phyloP scores from a whole-genome alignment of 2,888 invertebrate species.

The Tuberolachnus salignus region DNA sequence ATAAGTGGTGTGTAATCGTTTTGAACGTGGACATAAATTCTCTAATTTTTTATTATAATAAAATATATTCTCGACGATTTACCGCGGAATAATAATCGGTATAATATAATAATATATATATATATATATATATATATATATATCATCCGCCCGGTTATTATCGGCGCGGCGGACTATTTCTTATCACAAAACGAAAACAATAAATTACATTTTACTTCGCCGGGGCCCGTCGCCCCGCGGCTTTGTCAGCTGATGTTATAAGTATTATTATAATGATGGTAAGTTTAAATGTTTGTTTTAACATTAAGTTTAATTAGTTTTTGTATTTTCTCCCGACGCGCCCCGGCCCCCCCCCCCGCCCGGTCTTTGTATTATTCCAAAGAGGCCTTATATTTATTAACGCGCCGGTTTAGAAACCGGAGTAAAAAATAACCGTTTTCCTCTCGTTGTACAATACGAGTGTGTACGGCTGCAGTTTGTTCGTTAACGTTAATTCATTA shows the following conservation, averaged over 20 bases:
- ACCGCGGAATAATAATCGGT: too few species aligned
- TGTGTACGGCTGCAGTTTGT: background rate
- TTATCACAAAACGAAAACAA: constrained; percentile 31
- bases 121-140: too few species aligned
- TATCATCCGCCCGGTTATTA: background rate
- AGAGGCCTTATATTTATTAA: constrained; percentile 31
- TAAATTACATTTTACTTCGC: constrained; percentile 43
- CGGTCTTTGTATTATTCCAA: background rate
- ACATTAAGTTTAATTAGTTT: constrained; percentile 54
- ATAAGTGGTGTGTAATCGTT: too few species aligned
- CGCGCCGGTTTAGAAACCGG: background rate
- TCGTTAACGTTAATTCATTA: background rate
- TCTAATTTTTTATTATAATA: too few species aligned
- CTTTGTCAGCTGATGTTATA: constrained; percentile 19
- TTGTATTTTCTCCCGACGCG: constrained; percentile 37
- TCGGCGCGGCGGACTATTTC: constrained; percentile 38
- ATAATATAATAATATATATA: too few species aligned
- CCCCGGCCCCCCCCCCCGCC: constrained; percentile 31
- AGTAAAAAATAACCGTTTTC: constrained; percentile 19
- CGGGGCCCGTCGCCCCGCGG: background rate
- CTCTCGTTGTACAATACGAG: background rate
- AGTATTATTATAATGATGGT: constrained; percentile 12
- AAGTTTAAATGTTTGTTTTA: constrained; percentile 53
- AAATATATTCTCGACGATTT: too few species aligned
- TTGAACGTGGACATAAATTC: too few species aligned